Percentiles rank a stretch among this genome's conserved stretches.
Evolutionary conservation across 2,888 invertebrate species (phyloP).

Genomic region (Hoplodrina blanda): DNA sequence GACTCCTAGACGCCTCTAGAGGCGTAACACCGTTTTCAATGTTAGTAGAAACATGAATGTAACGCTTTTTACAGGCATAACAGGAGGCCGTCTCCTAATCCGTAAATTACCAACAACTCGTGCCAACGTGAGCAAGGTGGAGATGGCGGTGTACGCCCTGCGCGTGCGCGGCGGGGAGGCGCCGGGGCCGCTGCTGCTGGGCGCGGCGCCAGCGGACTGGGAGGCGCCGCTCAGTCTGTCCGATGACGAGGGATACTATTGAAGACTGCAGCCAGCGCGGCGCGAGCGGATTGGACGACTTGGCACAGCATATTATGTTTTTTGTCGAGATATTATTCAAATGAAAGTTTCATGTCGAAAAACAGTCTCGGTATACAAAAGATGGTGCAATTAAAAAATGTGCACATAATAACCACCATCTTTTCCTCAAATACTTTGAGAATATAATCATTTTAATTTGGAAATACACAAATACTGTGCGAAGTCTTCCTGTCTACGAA

Average conservation of each 20-base stretch:
- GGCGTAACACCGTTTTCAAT: too few species aligned
- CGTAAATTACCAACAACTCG: slow-evolving; percentile 93
- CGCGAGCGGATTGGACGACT: neutral
- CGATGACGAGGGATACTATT: slow-evolving; percentile 83
- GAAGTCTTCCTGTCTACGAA: neutral
- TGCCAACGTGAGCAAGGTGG: slow-evolving; percentile 95
- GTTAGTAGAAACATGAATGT: too few species aligned
- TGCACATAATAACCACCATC: too few species aligned
- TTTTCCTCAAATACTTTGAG: too few species aligned
- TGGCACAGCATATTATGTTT: neutral
- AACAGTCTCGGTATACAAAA: too few species aligned
- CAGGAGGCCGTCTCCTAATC: slow-evolving; percentile 87
- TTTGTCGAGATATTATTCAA: too few species aligned
- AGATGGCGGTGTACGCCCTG: slow-evolving; percentile 95
- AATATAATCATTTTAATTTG: neutral
- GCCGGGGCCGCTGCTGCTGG: slow-evolving; percentile 88
- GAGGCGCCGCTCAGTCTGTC: slow-evolving; percentile 62
- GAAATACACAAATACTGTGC: neutral
- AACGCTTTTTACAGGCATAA: slow-evolving; percentile 71
- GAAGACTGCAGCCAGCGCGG: slow-evolving; percentile 7
- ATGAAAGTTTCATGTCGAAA: too few species aligned
- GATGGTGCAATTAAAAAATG: too few species aligned
- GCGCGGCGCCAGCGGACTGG: slow-evolving; percentile 69
- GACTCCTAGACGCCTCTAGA: too few species aligned
- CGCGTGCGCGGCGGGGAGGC: slow-evolving; percentile 95